phyloP scores from a whole-genome alignment of 2,888 invertebrate genomes.

The Tubulanus polymorphus region DNA sequence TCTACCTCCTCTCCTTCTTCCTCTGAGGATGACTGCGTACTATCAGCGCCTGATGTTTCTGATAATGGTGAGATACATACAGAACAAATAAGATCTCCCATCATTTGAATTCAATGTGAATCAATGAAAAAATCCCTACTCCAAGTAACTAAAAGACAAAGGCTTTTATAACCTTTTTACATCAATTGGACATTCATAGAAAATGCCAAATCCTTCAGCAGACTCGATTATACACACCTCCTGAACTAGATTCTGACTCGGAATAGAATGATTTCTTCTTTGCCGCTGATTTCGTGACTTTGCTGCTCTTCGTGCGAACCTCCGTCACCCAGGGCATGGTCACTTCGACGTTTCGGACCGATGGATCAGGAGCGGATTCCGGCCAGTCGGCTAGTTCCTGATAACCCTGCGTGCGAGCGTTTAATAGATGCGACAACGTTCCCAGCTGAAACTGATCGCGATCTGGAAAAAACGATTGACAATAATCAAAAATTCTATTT shows the following conservation, averaged over 20 bases:
- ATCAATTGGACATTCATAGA: background rate
- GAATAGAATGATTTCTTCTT: slow-evolving; percentile 63
- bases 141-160: background rate
- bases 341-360: slow-evolving; percentile 68
- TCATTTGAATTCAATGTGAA: background rate
- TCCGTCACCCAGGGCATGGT: slow-evolving; percentile 37
- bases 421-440: slow-evolving; percentile 90
- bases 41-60: no score
- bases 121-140: background rate
- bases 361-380: slow-evolving; percentile 67
- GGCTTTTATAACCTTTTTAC: background rate
- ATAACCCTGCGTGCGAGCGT: slow-evolving; percentile 80
- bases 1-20: slow-evolving; percentile 18
- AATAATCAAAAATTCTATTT: no score
- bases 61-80: background rate
- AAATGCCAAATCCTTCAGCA: background rate
- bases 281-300: slow-evolving; percentile 21
- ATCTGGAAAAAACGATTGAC: no score
- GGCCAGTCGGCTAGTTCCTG: slow-evolving; percentile 84
- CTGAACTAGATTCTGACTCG: slow-evolving; percentile 53
- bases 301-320: slow-evolving; percentile 19
- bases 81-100: background rate
- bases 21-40: no score
- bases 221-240: slow-evolving; percentile 20
- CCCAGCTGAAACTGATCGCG: slow-evolving; percentile 87